Evolutionary conservation across 2,113 vertebrate species (phyloP), one percentile per base, ranked within the genome.

Genomic region (Thymallus thymallus): DNA sequence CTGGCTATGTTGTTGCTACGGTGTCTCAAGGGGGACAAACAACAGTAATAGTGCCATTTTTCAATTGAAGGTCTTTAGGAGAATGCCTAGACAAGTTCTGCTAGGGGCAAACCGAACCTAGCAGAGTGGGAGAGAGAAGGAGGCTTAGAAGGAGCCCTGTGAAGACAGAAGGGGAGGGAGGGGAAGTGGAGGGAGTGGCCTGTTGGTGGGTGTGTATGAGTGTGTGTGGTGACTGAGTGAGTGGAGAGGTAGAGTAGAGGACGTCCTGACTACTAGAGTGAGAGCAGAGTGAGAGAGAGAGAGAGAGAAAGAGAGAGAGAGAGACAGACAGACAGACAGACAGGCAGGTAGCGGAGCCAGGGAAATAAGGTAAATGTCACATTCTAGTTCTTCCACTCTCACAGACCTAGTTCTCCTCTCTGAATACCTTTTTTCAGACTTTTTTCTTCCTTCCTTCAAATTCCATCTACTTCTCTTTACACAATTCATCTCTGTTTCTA

Each of bases 111-210:
- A 41, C 35, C 7, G 2, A 41, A 41, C 35, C 35, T 41, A 41
- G n/a, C n/a, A n/a, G 74, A 74, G 78, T 48, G 79, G 20, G 76
- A 48, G 74, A 6, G 78, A 68, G 76, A 20, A 58, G 60, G 74
- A n/a, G 64, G 30, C 75, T 79, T 79, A 79, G 66, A 72, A 71
- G 74, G 61, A 76, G 87, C 82, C 74, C 78, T 76, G 68, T 83
- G 80, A 87, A 87, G 84, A 86, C 85, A 77, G 83, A 86, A 74
- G 69, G 83, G 77, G 87, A 87, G 83, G 82, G 87, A 86, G 80
- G 83, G 82, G 88, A 87, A 88, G 87, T 85, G 30, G 76, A 78
- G 83, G 88, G 87, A 89, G 90, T 89, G 90, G 86, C 76, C 80
- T 89, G 73, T 80, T 80, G 72, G 84, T 78, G 58, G 84, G 74